phyloP scores from a whole-genome alignment of 2,888 invertebrate genomes.

The Cinara cedri region DNA sequence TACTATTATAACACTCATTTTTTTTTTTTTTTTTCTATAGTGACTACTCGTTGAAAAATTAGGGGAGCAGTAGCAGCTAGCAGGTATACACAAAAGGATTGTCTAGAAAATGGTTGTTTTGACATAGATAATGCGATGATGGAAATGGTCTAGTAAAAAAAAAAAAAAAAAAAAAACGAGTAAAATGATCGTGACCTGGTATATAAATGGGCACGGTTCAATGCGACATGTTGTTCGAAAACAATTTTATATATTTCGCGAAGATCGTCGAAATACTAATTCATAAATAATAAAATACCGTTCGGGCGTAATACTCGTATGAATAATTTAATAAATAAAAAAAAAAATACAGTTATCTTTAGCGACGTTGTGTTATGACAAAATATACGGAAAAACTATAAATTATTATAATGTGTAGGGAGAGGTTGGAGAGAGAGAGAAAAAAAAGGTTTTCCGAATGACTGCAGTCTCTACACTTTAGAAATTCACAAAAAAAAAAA shows the following conservation, averaged over 20 bases:
- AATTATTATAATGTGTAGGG: no score
- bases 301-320: background rate
- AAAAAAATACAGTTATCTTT: background rate
- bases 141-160: constrained; percentile 8
- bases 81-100: constrained; percentile 49
- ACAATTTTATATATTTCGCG: background rate
- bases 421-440: no score
- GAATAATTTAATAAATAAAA: background rate
- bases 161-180: background rate
- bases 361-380: background rate
- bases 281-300: background rate
- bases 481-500: no score
- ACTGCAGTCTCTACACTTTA: no score
- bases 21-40: constrained; percentile 2
- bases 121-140: constrained; percentile 53
- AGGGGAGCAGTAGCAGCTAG: constrained; percentile 37
- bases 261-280: background rate
- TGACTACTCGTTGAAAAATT: constrained; percentile 2
- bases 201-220: background rate
- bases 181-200: background rate
- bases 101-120: constrained; percentile 44
- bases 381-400: no score
- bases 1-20: background rate
- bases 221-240: background rate
- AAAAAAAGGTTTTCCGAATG: no score